A percentile compares a stretch with the other conserved stretches of the same genome.
Evolutionary conservation across 2,888 invertebrate genomes (phyloP).

Genomic region (Phytoseiulus persimilis): DNA sequence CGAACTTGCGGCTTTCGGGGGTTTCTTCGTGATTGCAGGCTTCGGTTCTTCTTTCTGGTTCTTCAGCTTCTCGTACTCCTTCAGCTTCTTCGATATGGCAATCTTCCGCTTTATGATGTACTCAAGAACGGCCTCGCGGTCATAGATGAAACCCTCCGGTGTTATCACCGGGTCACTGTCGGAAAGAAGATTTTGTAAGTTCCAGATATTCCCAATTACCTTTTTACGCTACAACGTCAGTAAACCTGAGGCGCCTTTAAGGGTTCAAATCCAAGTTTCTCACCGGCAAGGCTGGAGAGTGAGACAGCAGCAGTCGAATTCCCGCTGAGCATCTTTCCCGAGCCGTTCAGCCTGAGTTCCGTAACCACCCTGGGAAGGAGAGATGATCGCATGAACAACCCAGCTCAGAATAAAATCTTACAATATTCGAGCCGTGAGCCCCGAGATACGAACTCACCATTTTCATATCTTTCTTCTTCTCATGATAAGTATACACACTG

Average conservation of each 20-base stretch:
- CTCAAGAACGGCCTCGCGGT: constrained; percentile 90
- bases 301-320: constrained; percentile 93
- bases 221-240: too few species aligned
- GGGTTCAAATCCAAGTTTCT: too few species aligned
- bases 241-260: too few species aligned
- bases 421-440: too few species aligned
- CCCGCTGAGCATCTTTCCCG: constrained; percentile 86
- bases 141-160: constrained; percentile 84
- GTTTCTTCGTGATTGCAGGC: constrained; percentile 49
- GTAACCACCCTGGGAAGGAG: constrained; percentile 64
- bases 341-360: constrained; percentile 61
- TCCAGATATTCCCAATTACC: too few species aligned
- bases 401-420: too few species aligned
- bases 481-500: constrained; percentile 95
- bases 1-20: constrained; percentile 32
- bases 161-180: constrained; percentile 49
- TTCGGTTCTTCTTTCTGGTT: constrained; percentile 64
- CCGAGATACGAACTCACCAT: constrained; percentile 52
- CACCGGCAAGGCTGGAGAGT: constrained; percentile 87
- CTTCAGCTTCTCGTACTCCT: constrained; percentile 81
- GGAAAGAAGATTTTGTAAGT: constrained; percentile 40
- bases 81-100: constrained; percentile 75
- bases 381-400: not conserved
- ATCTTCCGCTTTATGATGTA: constrained; percentile 89
- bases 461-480: constrained; percentile 88